Conservation (phyloP, 1,140 invertebrate genomes). For the Chrysomallon squamiferum region DNA sequence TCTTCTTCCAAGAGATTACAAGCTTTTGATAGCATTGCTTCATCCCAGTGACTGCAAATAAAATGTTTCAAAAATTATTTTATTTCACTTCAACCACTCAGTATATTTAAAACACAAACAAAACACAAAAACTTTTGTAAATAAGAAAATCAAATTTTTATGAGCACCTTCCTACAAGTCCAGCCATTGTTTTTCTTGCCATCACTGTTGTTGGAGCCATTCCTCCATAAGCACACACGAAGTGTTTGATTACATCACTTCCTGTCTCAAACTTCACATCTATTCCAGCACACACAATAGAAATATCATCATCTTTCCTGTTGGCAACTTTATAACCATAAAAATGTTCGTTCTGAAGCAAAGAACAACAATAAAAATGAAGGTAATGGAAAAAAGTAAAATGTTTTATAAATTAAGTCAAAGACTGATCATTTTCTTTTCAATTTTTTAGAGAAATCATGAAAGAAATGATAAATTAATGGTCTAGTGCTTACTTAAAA, state of each 20-base stretch:
- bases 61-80: too few species aligned
- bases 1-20: conserved; percentile 76
- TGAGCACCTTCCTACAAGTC: conserved; percentile 54
- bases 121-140: too few species aligned
- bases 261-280: conserved; percentile 59
- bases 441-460: too few species aligned
- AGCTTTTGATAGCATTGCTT: conserved; percentile 72
- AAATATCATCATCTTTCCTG: conserved; percentile 92
- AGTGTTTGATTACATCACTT: conserved; percentile 68
- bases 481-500: too few species aligned
- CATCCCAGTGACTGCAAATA: conserved; percentile 73
- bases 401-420: too few species aligned
- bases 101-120: too few species aligned
- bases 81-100: too few species aligned
- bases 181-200: conserved; percentile 73
- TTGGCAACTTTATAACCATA: conserved; percentile 91
- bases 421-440: too few species aligned
- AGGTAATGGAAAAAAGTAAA: too few species aligned
- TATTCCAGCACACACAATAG: conserved; percentile 83
- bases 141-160: too few species aligned
- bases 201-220: conserved; percentile 88
- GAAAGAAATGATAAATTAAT: too few species aligned
- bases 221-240: conserved; percentile 84
- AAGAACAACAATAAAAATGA: not conserved
- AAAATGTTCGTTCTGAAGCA: conserved; percentile 73